Evolutionary conservation across 2,113 vertebrate genomes (phyloP).

Genomic region (Andinoacara biseriatus): DNA sequence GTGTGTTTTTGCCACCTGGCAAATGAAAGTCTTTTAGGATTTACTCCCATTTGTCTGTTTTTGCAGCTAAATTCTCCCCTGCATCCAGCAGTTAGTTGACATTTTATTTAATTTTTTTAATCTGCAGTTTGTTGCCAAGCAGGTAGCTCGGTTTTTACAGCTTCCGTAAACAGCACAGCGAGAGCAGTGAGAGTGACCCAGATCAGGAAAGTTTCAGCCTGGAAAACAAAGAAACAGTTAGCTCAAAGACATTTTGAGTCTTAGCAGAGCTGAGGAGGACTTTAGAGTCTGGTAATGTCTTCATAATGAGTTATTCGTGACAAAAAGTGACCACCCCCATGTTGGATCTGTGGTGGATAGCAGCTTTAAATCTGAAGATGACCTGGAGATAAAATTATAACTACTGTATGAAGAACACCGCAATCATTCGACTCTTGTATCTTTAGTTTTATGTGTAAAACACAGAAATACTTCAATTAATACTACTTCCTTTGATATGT

Average conservation of each 20-base stretch:
- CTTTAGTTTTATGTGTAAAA: background rate
- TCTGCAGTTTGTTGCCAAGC: background rate
- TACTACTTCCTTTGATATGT: background rate
- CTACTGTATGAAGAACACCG: background rate
- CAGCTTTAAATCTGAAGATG: constrained; percentile 9
- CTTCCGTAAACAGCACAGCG: background rate
- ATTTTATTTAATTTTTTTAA: background rate
- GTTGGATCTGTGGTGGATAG: background rate
- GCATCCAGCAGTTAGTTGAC: background rate
- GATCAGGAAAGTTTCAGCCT: background rate
- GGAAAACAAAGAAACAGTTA: background rate
- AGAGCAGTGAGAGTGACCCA: background rate
- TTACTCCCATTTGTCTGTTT: background rate
- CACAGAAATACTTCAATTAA: background rate
- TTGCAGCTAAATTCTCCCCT: background rate
- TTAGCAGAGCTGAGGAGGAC: background rate
- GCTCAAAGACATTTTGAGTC: background rate
- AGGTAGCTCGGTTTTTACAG: background rate
- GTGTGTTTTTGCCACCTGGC: background rate
- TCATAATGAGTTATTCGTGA: background rate
- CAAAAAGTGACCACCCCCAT: background rate
- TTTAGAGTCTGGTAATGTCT: background rate
- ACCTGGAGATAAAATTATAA: background rate
- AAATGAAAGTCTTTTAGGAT: background rate
- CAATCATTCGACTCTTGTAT: background rate